phyloP scores from a whole-genome alignment of 1,140 invertebrate genomes.

The Theocolax elegans region DNA sequence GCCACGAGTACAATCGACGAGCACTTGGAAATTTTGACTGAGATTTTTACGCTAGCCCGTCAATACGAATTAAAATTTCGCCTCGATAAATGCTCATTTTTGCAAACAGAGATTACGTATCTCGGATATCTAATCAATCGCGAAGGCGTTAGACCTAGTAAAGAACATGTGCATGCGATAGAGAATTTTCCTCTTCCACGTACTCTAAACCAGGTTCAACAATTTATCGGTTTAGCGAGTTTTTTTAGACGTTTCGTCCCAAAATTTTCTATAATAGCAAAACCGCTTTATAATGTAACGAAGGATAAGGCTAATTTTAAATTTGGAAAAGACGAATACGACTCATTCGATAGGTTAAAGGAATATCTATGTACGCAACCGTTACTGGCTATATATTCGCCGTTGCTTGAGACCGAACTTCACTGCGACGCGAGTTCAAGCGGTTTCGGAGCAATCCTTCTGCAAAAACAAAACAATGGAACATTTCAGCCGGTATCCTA shows the following conservation, averaged over 20 bases:
- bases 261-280: constrained; percentile 46
- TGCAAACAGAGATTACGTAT: constrained; percentile 42
- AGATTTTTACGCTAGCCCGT: constrained; percentile 35
- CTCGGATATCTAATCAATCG: constrained; percentile 40
- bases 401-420: constrained; percentile 43
- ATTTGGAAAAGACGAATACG: constrained; percentile 28
- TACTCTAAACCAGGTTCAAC: constrained; percentile 40
- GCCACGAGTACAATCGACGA: constrained; percentile 5
- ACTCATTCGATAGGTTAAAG: constrained; percentile 35
- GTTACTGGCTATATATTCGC: constrained; percentile 39
- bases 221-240: constrained; percentile 44
- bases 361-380: constrained; percentile 8
- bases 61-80: constrained; percentile 34
- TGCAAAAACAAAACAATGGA: constrained; percentile 37
- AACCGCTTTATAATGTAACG: constrained; percentile 44
- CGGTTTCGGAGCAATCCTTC: constrained; percentile 48
- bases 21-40: constrained; percentile 34
- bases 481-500: constrained; percentile 2
- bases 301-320: constrained; percentile 43
- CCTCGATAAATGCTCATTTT: constrained; percentile 45
- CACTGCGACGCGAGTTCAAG: constrained; percentile 51
- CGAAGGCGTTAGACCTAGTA: constrained; percentile 12
- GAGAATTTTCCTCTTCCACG: constrained; percentile 27
- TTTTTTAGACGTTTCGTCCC: constrained; percentile 49
- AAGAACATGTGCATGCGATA: constrained; percentile 16